A percentile compares a stretch with the other conserved stretches of the same genome.
These are phyloP conservation scores for Anabacerthia variegaticeps DNA, from an alignment of 2,797 vertebrate genomes.

Conservation along the genomic window DNA sequence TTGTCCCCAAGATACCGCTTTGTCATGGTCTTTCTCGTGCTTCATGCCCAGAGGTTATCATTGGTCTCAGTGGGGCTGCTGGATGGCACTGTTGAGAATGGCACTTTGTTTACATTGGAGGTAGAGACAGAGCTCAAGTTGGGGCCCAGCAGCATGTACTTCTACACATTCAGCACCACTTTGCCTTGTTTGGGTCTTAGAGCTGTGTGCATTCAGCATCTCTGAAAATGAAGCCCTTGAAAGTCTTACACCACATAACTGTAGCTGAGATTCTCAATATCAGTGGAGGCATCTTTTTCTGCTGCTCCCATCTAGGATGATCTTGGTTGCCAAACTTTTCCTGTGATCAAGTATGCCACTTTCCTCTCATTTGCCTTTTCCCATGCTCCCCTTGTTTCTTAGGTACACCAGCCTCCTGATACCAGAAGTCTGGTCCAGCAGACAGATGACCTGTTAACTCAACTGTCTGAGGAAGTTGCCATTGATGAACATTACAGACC, in stretches of 20 bases:
- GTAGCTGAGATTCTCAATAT: not conserved
- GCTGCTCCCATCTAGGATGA: not conserved
- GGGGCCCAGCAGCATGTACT: not conserved
- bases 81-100: not conserved
- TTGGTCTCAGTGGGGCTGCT: not conserved
- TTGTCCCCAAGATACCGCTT: not conserved
- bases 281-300: not conserved
- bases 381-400: not conserved
- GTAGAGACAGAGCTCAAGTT: not conserved
- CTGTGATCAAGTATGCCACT: not conserved
- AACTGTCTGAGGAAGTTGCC: constrained; percentile 88
- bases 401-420: constrained; percentile 85
- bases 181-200: not conserved
- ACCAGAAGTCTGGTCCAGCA: constrained; percentile 85
- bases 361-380: not conserved
- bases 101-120: not conserved
- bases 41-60: not conserved
- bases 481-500: constrained; percentile 82
- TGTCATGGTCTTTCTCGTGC: not conserved
- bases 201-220: not conserved
- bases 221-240: not conserved
- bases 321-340: not conserved
- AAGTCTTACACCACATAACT: not conserved
- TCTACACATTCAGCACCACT: not conserved
- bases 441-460: constrained; percentile 86